Base-by-base conservation (phyloP, 2,888 invertebrate species). In the Euphydryas editha region DNA sequence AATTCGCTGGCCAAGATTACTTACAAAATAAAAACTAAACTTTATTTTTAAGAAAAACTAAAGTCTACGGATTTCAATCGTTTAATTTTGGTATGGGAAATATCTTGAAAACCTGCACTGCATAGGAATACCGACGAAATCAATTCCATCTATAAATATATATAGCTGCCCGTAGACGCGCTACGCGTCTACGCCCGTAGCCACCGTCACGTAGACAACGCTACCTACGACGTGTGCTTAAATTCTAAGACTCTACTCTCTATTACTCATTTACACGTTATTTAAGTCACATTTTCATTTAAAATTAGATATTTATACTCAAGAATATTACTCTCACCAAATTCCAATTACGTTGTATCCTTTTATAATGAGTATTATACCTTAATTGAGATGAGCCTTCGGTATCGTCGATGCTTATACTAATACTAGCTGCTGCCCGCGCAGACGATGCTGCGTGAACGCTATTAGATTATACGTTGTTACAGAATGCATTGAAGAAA, bases 151-250 rank as follows among this genome's bases (percentile, higher is more conserved):
- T 59, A 47, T 65, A 72, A 59, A 64, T 60, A 70, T 56, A 46
- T 66, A 64, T 64, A 63, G 21, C 37, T 49, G 65, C 70, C 68
- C 73, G 72, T 74, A 77, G 72, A 73, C 72, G 72, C 73, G 72
- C 68, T 68, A 70, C 62, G 13, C 39, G 56, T 63, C 77, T 77
- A 75, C 78, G 76, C 74, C 62, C 84, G 84, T 85, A 85, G 83
- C 81, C 72, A 62, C 72, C 68, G 77, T 78, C 86, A 85, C 87
- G 87, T 88, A 87, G 85, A 65, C 81, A 68, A 68, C 69, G 72
- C 81, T 80, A 75, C 78, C 76, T 62, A 73, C 70, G 72, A 73
- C 74, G 72, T 76, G 62, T 62, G 62, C 49, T 59, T 63, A 59
- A 63, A 59, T 59, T 63, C 10, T 42, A 63, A 18, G 70, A 60